phyloP scores from a whole-genome alignment of 2,113 vertebrate genomes.

The Alosa alosa region DNA sequence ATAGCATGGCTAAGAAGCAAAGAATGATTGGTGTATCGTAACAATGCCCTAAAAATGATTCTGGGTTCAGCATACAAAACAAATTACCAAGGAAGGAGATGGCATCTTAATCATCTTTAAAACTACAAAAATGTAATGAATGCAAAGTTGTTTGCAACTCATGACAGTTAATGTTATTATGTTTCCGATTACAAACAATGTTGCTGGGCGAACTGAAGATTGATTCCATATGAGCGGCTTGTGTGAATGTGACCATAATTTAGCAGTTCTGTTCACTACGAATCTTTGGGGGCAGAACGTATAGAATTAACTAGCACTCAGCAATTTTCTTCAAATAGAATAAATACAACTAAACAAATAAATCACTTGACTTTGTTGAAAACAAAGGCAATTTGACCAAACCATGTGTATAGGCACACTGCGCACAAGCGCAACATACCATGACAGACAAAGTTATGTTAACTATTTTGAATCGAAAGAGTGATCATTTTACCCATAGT shows the following conservation, averaged over 20 bases:
- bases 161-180: background rate
- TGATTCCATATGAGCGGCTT: slow-evolving; percentile 16
- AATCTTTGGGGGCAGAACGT: background rate
- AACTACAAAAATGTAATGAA: background rate
- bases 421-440: background rate
- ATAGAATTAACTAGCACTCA: background rate
- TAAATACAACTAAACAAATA: background rate
- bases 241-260: background rate
- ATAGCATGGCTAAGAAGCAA: too few relatives aligned
- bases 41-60: background rate
- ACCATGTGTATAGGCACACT: background rate
- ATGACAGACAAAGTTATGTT: background rate
- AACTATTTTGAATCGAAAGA: background rate
- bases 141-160: background rate
- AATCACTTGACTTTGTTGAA: background rate
- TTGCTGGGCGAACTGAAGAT: slow-evolving; percentile 12
- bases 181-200: background rate
- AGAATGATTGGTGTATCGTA: background rate
- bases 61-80: background rate
- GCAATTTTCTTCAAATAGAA: background rate
- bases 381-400: background rate
- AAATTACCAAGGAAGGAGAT: background rate
- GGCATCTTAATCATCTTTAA: background rate
- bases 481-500: background rate
- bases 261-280: background rate